These are phyloP conservation scores for Elephantulus edwardii DNA, from an alignment of 2,113 vertebrate genomes.

Conservation along the genomic window DNA sequence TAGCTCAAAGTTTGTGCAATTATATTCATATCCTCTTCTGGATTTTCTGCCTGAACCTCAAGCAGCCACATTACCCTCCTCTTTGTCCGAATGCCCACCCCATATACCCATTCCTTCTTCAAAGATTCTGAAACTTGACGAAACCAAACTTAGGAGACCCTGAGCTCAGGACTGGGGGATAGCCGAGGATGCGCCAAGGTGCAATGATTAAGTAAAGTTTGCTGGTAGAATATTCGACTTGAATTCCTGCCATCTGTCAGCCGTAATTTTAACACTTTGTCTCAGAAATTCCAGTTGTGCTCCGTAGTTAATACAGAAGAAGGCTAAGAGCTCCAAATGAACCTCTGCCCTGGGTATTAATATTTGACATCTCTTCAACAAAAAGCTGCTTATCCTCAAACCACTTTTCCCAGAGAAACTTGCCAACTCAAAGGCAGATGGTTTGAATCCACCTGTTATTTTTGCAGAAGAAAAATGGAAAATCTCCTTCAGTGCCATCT, in stretches of 20 bases:
- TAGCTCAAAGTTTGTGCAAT: too few species aligned
- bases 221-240: not conserved
- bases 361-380: not conserved
- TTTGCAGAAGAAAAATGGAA: too few species aligned
- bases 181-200: not conserved
- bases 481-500: too few species aligned
- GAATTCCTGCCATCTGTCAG: not conserved
- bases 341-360: not conserved
- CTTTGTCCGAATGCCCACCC: constrained; percentile 81
- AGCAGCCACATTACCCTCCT: too few species aligned
- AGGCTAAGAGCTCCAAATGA: not conserved
- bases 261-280: not conserved
- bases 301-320: not conserved
- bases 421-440: too few species aligned
- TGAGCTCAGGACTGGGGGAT: not conserved
- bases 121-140: not conserved
- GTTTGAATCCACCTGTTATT: too few species aligned
- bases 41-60: too few species aligned
- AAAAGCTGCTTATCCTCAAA: not conserved
- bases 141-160: not conserved
- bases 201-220: not conserved
- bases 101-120: not conserved
- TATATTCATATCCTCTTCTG: too few species aligned
- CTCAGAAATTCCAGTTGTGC: not conserved
- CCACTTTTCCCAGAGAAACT: not conserved